These are phyloP conservation scores for Kradibia gibbosae DNA, from an alignment of 1,140 invertebrate genomes.

Conservation along the genomic window DNA sequence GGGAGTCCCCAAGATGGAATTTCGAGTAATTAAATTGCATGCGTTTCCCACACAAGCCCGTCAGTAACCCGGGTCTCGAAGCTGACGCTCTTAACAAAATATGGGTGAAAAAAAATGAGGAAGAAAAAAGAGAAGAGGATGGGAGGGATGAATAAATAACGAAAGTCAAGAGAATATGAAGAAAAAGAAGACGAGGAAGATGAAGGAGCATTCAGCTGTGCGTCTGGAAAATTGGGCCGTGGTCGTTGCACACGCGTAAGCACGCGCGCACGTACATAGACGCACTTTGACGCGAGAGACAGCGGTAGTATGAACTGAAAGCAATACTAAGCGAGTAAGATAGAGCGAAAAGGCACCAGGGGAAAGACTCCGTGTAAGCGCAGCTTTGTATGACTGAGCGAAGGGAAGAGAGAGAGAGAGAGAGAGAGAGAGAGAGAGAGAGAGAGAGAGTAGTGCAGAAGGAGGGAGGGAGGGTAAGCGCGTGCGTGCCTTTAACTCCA, in stretches of 20 bases:
- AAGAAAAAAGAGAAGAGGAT: background rate
- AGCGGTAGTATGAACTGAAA: too few relatives aligned
- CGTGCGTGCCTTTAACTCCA: conserved; percentile 18
- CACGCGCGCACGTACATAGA: background rate
- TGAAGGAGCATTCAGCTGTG: conserved; percentile 7
- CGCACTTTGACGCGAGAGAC: too few relatives aligned
- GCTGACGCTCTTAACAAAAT: background rate
- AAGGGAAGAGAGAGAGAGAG: background rate
- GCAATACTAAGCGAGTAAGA: too few relatives aligned
- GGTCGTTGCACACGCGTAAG: background rate
- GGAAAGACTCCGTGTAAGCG: background rate
- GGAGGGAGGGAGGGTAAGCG: background rate
- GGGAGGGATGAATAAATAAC: background rate
- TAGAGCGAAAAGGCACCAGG: too few relatives aligned
- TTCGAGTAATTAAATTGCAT: conserved; percentile 14
- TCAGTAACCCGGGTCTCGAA: background rate
- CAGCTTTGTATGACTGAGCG: background rate
- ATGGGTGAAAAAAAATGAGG: background rate
- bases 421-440: background rate
- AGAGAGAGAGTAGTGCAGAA: background rate
- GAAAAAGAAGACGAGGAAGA: background rate
- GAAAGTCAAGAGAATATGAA: too few relatives aligned
- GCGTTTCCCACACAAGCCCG: background rate
- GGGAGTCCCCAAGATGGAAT: background rate
- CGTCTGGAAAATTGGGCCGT: conserved; percentile 43